phyloP scores from a whole-genome alignment of 2,888 invertebrate genomes.

The Stomorhina lunata region DNA sequence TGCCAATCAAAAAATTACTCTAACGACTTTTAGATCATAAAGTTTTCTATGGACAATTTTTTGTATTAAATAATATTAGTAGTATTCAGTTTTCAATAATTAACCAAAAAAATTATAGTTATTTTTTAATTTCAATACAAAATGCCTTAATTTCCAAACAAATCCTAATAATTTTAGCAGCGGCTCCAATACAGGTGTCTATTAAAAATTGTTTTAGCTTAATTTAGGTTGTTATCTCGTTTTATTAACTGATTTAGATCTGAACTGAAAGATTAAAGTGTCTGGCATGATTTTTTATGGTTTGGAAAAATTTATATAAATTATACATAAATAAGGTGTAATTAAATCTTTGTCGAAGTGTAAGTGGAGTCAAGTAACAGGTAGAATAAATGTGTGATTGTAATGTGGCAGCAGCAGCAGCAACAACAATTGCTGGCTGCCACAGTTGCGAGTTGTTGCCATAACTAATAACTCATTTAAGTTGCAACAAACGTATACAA shows the following conservation, averaged over 20 bases:
- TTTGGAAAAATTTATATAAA: constrained; percentile 3
- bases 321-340: constrained; percentile 40
- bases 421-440: too few relatives aligned
- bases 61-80: too few relatives aligned
- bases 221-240: not conserved
- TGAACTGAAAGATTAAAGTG: constrained; percentile 20
- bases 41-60: too few relatives aligned
- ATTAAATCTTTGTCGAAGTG: constrained; percentile 36
- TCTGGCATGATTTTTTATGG: not conserved
- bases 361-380: not conserved
- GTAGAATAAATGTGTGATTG: not conserved
- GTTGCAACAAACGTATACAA: constrained; percentile 54
- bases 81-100: too few relatives aligned
- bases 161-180: not conserved
- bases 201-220: not conserved
- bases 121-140: too few relatives aligned
- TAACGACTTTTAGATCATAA: too few relatives aligned
- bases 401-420: too few relatives aligned
- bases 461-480: constrained; percentile 66
- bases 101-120: too few relatives aligned
- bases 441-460: constrained; percentile 33
- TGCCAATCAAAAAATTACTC: too few relatives aligned
- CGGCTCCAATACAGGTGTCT: not conserved
- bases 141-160: too few relatives aligned
- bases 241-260: not conserved